phyloP scores from a whole-genome alignment of 2,113 vertebrate species.

The Hiodon alosoides region DNA sequence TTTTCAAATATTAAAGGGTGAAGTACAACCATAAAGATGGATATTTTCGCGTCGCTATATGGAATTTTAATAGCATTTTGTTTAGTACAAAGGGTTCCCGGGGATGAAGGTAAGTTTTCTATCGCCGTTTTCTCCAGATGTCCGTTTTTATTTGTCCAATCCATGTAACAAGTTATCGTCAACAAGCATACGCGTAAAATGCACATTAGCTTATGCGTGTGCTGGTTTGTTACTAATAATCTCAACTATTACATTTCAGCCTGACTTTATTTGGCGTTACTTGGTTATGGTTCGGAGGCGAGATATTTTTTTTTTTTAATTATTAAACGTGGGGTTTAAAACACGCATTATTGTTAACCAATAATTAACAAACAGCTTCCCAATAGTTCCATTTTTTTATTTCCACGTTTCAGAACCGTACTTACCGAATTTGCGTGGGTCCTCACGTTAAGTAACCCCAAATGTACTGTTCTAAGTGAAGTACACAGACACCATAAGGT shows the following conservation, averaged over 20 bases:
- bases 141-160: neutral
- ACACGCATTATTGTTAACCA: too few relatives aligned
- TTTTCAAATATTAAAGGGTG: conserved; percentile 29
- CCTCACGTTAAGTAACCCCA: too few relatives aligned
- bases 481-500: too few relatives aligned
- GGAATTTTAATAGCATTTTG: conserved; percentile 68
- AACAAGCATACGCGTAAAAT: neutral
- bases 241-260: neutral
- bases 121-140: neutral
- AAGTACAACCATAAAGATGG: conserved; percentile 64
- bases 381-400: too few relatives aligned
- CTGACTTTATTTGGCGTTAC: neutral
- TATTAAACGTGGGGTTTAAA: too few relatives aligned
- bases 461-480: too few relatives aligned
- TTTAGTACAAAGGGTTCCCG: conserved; percentile 57
- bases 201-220: neutral
- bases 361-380: too few relatives aligned
- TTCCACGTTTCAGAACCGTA: too few relatives aligned
- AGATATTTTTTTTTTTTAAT: too few relatives aligned
- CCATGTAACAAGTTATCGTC: neutral
- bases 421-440: too few relatives aligned
- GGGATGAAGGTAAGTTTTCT: conserved; percentile 71
- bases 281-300: neutral
- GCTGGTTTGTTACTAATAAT: too few relatives aligned
- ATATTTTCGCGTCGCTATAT: conserved; percentile 67